Evolutionary conservation across 2,113 vertebrate genomes (phyloP), one percentile per base, ranked within the genome.

Genomic region (Paramisgurnus dabryanus): DNA sequence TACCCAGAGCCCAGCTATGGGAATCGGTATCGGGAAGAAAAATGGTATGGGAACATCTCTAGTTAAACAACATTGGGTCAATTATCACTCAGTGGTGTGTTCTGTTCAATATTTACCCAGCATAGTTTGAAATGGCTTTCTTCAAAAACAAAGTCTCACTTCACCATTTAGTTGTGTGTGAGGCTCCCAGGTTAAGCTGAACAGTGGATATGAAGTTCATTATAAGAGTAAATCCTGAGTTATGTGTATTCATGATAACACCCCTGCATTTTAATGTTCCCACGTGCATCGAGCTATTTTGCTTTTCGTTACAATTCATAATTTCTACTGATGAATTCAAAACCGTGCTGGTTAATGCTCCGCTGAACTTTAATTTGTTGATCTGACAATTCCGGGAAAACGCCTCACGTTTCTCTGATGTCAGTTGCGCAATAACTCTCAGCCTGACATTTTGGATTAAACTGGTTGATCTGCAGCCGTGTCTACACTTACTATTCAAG

Each of bases 351-450:
- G 86, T 84, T 87, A 88, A 93, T 87, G 89, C 88, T 92, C 90
- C 91, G 86, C 75, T 94, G 91, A 89, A 86, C 88, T 92, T 90
- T 90, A 90, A 88, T 92, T 93, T 91, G 86, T 90, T 89, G 92
- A 91, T 83, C 86, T 86, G 83, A 86, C 87, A 93, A 82, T 57
- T 57, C 93, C 91, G 90, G 85, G 88, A 89, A 90, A 87, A 88
- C 86, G 90, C 86, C 80, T 81, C 79, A 68, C 50, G 70, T 22
- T 22, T 22, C 22, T 22, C 22, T 22, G 22, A 88, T 87, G 83
- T 82, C 78, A 80, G 71, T 13, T 88, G 85, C 89, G 90, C 93
- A 93, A 91, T 92, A 58, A 17, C 55, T 58, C 17, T n/a, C 88
- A 87, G 80, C 18, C 85, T 10, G 41, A 45, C 10, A 34, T 22